Percentiles rank a stretch among this genome's conserved stretches.
Evolutionary conservation across 2,113 vertebrate genomes (phyloP).

Genomic region (Oncorhynchus keta): DNA sequence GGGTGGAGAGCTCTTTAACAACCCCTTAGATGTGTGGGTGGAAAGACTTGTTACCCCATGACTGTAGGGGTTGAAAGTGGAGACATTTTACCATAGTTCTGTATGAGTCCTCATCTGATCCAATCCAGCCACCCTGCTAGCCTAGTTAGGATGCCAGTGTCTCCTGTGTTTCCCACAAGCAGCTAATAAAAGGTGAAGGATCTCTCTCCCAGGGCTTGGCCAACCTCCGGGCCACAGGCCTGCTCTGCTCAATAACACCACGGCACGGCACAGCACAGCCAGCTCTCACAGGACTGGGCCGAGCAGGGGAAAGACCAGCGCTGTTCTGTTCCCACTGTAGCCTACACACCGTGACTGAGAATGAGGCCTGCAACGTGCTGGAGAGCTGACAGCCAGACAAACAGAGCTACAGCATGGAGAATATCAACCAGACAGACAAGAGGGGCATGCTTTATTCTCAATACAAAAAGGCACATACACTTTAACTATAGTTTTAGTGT

Average conservation of each 20-base stretch:
- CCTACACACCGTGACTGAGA: slow-evolving; percentile 22
- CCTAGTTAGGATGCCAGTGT: slow-evolving; percentile 21
- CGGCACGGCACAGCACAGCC: slow-evolving; percentile 43
- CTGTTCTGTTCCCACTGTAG: slow-evolving; percentile 19
- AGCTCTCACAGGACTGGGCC: slow-evolving; percentile 33
- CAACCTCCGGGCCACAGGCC: slow-evolving; percentile 43
- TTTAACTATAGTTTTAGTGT: not conserved
- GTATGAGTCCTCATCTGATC: not conserved
- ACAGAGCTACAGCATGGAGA: slow-evolving; percentile 4
- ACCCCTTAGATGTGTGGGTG: no score
- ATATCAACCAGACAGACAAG: slow-evolving; percentile 3
- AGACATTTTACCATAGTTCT: not conserved
- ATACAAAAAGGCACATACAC: not conserved
- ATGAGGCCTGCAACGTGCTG: slow-evolving; percentile 27
- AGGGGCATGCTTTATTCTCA: not conserved
- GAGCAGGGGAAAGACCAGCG: not conserved
- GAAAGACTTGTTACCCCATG: not conserved
- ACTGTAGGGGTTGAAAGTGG: not conserved
- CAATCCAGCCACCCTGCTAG: slow-evolving; percentile 22
- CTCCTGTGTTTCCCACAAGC: slow-evolving; percentile 56
- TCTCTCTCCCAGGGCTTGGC: slow-evolving; percentile 52
- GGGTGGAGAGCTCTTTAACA: not conserved
- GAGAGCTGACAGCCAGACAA: slow-evolving; percentile 22
- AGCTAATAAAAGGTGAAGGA: slow-evolving; percentile 53
- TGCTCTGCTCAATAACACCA: slow-evolving; percentile 32